Percentiles rank a stretch among this genome's conserved stretches.
Evolutionary conservation across 2,113 vertebrate species (phyloP).

Genomic region (Hystrix cristata): DNA sequence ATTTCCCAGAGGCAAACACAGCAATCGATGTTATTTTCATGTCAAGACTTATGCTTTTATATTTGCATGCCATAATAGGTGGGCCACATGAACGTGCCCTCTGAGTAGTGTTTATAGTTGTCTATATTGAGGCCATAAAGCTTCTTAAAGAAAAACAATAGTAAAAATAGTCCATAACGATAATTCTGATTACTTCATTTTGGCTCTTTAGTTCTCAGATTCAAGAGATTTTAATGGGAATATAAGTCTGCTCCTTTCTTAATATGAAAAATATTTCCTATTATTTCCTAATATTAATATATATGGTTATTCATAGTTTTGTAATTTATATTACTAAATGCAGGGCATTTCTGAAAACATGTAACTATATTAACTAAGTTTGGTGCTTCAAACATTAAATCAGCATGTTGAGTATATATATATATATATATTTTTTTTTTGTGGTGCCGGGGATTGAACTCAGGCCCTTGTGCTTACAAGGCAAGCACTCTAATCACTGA

Average conservation of each 20-base stretch:
- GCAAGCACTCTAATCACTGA: too few relatives aligned
- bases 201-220: conserved; percentile 34
- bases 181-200: neutral
- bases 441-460: too few relatives aligned
- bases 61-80: neutral
- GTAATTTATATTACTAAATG: conserved; percentile 16
- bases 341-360: neutral
- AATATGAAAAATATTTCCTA: neutral
- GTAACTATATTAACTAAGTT: neutral
- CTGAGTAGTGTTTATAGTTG: neutral
- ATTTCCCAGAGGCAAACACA: neutral
- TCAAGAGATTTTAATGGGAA: neutral
- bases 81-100: neutral
- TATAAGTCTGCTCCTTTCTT: neutral
- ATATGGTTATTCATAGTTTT: neutral
- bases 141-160: neutral
- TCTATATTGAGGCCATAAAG: neutral
- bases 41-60: neutral
- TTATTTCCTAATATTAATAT: neutral
- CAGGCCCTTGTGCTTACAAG: too few relatives aligned
- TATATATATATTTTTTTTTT: too few relatives aligned
- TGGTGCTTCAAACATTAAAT: neutral
- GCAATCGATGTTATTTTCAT: neutral
- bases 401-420: neutral
- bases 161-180: neutral